Evolutionary conservation across 2,888 invertebrate species (phyloP).

Genomic region (Hermaeophaga mercurialis): DNA sequence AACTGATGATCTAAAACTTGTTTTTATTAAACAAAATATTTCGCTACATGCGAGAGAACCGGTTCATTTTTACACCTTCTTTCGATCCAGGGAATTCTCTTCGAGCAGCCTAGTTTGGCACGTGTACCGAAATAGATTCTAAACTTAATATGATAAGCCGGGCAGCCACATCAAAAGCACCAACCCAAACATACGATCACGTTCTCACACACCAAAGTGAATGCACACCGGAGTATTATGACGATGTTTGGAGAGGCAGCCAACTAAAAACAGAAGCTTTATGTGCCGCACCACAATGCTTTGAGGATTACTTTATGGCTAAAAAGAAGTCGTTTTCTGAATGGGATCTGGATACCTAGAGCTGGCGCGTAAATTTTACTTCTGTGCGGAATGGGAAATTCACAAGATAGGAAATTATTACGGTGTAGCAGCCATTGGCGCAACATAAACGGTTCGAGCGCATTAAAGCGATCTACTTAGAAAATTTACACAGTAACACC

Average conservation of each 20-base stretch:
- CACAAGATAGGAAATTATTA: slow-evolving; percentile 33
- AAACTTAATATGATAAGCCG: slow-evolving; percentile 2
- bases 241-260: slow-evolving; percentile 16
- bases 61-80: too few relatives aligned
- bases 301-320: slow-evolving; percentile 33
- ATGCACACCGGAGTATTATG: slow-evolving; percentile 5
- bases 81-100: too few relatives aligned
- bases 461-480: too few relatives aligned
- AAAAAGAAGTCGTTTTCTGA: slow-evolving; percentile 25
- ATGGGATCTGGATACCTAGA: slow-evolving; percentile 33
- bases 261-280: slow-evolving; percentile 30
- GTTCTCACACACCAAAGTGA: slow-evolving; percentile 7
- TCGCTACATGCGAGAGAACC: too few relatives aligned
- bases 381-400: slow-evolving; percentile 29
- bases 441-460: too few relatives aligned
- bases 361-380: slow-evolving; percentile 39
- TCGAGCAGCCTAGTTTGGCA: not conserved
- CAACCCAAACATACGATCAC: slow-evolving; percentile 1
- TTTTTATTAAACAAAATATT: too few relatives aligned
- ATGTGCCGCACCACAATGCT: slow-evolving; percentile 31
- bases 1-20: too few relatives aligned
- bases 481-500: too few relatives aligned
- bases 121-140: not conserved
- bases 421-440: slow-evolving; percentile 4
- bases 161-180: not conserved